Conservation (phyloP, 2,797 vertebrate genomes). For the Hephaestus fuliginosus region DNA sequence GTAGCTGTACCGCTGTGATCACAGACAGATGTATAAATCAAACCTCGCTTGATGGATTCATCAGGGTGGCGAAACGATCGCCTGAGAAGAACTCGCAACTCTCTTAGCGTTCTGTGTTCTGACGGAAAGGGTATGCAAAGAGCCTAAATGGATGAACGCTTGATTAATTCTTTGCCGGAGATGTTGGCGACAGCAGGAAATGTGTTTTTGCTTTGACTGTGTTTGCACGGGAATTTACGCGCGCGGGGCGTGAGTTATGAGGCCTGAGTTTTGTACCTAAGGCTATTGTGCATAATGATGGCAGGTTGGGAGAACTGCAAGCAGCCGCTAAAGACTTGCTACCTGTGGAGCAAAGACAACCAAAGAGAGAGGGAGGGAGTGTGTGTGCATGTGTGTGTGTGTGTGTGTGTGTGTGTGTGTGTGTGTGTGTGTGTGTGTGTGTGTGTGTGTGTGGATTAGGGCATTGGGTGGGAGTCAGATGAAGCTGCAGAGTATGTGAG, state of each 20-base stretch:
- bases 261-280: conserved; percentile 92
- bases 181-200: conserved; percentile 99
- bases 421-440: conserved; percentile 3
- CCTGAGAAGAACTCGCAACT: conserved; percentile 93
- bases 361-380: conserved; percentile 50
- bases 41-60: conserved; percentile 99
- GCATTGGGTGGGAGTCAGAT: conserved; percentile 45
- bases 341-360: conserved; percentile 86
- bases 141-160: conserved; percentile 99
- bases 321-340: conserved; percentile 85
- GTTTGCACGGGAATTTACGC: conserved; percentile 94
- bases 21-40: conserved; percentile 99
- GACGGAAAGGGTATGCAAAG: conserved; percentile 99
- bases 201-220: conserved; percentile 95
- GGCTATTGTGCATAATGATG: conserved; percentile 91
- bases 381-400: conserved; percentile 22
- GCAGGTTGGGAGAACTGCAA: conserved; percentile 85
- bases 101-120: conserved; percentile 95
- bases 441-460: conserved; percentile 6
- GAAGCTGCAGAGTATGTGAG: conserved; percentile 51
- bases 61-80: conserved; percentile 95
- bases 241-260: conserved; percentile 93
- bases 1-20: conserved; percentile 99
- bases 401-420: not conserved
- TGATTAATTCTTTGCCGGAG: conserved; percentile 99